Conservation (phyloP, 2,113 vertebrate genomes). For the Setophaga kirtlandii region DNA sequence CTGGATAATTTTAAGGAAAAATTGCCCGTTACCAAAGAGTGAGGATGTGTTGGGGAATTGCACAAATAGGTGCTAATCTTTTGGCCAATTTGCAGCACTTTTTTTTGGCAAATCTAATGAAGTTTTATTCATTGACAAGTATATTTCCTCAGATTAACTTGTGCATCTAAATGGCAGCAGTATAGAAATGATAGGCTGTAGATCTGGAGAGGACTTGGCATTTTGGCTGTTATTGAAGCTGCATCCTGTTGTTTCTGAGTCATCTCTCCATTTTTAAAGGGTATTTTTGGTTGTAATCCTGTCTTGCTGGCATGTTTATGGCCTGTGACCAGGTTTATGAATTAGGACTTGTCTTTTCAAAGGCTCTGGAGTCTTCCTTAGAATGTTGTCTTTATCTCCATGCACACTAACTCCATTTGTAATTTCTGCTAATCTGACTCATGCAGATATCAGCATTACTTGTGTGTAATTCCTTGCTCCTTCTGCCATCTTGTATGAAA, state of each 20-base stretch:
- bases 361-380: neutral
- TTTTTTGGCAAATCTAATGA: neutral
- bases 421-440: neutral
- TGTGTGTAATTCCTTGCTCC: neutral
- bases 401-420: neutral
- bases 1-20: conserved; percentile 10
- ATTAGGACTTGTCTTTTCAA: neutral
- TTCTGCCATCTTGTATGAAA: neutral
- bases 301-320: neutral
- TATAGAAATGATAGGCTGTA: neutral
- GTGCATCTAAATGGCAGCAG: neutral
- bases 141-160: neutral
- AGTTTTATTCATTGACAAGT: neutral
- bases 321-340: neutral
- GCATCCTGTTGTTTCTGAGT: neutral
- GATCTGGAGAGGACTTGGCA: neutral
- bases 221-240: conserved; percentile 2
- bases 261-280: neutral
- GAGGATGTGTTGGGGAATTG: neutral
- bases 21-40: neutral
- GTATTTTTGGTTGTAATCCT: neutral
- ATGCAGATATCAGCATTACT: neutral
- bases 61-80: neutral
- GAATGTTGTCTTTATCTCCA: neutral
- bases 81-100: neutral